Percentiles rank a stretch among this genome's conserved stretches.
phyloP scores from a whole-genome alignment of 2,888 invertebrate genomes.

The Colletes collaris region DNA sequence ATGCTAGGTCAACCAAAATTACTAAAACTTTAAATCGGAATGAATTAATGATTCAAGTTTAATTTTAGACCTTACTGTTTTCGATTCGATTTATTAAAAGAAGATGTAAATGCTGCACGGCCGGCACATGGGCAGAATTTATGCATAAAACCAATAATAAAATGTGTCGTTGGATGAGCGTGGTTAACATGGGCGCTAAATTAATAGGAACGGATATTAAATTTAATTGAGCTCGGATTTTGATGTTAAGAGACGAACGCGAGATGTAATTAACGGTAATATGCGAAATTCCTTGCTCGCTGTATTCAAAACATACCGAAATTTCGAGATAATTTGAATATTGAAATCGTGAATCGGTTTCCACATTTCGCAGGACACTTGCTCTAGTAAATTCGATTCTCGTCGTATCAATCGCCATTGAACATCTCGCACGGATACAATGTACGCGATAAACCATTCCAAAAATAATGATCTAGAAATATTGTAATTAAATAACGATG shows the following conservation, averaged over 20 bases:
- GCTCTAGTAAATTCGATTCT: slow-evolving; percentile 42
- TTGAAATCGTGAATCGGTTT: slow-evolving; percentile 37
- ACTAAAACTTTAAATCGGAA: too few species aligned
- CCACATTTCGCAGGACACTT: slow-evolving; percentile 16
- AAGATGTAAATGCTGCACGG: too few species aligned
- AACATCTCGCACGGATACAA: not conserved
- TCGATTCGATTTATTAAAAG: too few species aligned
- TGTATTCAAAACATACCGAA: slow-evolving; percentile 33
- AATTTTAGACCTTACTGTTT: too few species aligned
- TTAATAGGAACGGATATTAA: slow-evolving; percentile 35
- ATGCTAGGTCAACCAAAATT: too few species aligned
- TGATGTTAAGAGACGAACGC: slow-evolving; percentile 33
- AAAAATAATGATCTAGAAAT: too few species aligned
- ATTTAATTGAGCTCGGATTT: slow-evolving; percentile 48
- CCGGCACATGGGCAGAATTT: too few species aligned
- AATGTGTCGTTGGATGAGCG: not conserved
- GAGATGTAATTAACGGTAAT: slow-evolving; percentile 54
- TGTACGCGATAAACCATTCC: not conserved
- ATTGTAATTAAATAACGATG: too few species aligned
- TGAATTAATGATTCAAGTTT: too few species aligned
- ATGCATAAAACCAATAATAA: not conserved
- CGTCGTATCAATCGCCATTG: slow-evolving; percentile 27
- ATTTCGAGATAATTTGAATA: slow-evolving; percentile 50
- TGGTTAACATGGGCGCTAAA: not conserved
- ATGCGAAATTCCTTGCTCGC: slow-evolving; percentile 21